phyloP scores from a whole-genome alignment of 2,888 invertebrate species.

The Argyresthia albistria region DNA sequence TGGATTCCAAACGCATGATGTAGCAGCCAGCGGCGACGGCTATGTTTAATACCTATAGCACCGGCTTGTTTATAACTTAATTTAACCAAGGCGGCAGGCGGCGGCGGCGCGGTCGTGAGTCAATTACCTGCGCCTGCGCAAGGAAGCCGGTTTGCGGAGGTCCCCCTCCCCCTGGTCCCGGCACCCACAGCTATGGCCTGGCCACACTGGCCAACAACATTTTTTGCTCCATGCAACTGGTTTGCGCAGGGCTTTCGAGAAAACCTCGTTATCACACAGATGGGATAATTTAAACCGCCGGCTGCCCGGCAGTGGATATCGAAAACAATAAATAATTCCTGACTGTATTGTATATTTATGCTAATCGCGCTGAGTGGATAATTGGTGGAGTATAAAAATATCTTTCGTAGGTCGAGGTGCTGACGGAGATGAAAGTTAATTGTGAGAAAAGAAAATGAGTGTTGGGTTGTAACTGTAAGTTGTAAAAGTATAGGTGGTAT shows the following conservation, averaged over 20 bases:
- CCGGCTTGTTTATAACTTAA: conserved; percentile 14
- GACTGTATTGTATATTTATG: conserved; percentile 16
- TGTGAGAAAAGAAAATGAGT: too few species aligned
- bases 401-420: neutral
- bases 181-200: conserved; percentile 14
- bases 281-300: conserved; percentile 9
- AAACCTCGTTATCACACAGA: conserved; percentile 22
- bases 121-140: conserved; percentile 66
- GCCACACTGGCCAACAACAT: neutral
- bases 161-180: conserved; percentile 23
- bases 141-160: conserved; percentile 54
- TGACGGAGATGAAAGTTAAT: neutral
- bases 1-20: conserved; percentile 27
- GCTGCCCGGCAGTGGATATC: conserved; percentile 6
- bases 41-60: conserved; percentile 41
- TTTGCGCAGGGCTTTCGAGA: conserved; percentile 18
- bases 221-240: conserved; percentile 35
- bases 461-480: too few species aligned
- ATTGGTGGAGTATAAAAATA: conserved; percentile 15
- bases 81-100: conserved; percentile 10
- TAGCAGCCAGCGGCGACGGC: conserved; percentile 23
- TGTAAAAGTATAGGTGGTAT: too few species aligned
- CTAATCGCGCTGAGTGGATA: conserved; percentile 18
- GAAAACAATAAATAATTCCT: conserved; percentile 17
- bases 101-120: conserved; percentile 14